Evolutionary conservation across 2,797 vertebrate genomes (phyloP).

Genomic region (Megaceryle alcyon): DNA sequence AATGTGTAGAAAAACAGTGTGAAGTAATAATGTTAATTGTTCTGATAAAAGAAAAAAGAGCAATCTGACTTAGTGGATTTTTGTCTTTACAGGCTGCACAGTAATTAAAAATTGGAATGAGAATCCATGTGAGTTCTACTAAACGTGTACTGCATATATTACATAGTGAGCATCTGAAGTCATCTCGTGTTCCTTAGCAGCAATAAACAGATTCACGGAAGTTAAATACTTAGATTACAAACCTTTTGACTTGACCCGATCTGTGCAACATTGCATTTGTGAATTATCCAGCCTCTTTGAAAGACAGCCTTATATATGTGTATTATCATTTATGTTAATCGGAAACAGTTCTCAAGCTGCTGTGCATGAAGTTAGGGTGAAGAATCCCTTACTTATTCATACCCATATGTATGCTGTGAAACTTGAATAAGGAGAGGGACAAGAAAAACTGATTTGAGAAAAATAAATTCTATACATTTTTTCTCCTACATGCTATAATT

Average conservation of each 20-base stretch:
- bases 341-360: conserved; percentile 40
- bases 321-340: conserved; percentile 25
- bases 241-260: conserved; percentile 54
- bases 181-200: conserved; percentile 9
- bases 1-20: background rate
- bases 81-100: conserved; percentile 32
- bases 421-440: background rate
- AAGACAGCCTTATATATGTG: conserved; percentile 31
- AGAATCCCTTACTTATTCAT: conserved; percentile 54
- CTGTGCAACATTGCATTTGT: conserved; percentile 16
- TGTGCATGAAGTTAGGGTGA: conserved; percentile 33
- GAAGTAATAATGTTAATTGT: conserved; percentile 46
- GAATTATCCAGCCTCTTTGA: conserved; percentile 38
- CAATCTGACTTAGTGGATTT: conserved; percentile 39
- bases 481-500: background rate
- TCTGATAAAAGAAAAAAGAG: conserved; percentile 61
- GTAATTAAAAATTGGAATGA: conserved; percentile 64
- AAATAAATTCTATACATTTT: background rate
- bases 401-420: conserved; percentile 33
- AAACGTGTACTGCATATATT: conserved; percentile 9
- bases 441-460: background rate
- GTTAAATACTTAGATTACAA: conserved; percentile 14
- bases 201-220: conserved; percentile 48
- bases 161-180: conserved; percentile 24
- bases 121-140: conserved; percentile 1